Conservation (phyloP, 2,797 vertebrate genomes). For the Pseudochirops corinnae region DNA sequence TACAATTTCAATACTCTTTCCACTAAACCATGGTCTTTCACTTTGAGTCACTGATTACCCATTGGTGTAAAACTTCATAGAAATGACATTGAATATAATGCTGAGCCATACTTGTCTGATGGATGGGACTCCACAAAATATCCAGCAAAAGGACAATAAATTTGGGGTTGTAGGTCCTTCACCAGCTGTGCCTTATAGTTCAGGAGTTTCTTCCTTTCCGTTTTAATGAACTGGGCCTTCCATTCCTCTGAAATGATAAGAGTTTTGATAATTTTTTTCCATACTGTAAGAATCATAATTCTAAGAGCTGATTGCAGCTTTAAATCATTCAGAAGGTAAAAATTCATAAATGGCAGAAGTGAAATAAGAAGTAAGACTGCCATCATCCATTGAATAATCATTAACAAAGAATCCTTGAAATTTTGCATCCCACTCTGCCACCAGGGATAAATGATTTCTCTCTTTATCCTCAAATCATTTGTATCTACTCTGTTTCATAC, state of each 20-base stretch:
- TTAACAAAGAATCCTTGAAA: not conserved
- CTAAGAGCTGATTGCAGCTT: not conserved
- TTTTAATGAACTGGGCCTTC: constrained; percentile 88
- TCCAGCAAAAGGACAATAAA: constrained; percentile 89
- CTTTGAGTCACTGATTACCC: not conserved
- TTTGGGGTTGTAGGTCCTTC: constrained; percentile 85
- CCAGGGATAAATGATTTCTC: not conserved
- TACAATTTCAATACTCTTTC: not conserved
- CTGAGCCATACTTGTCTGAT: constrained; percentile 86
- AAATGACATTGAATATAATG: not conserved
- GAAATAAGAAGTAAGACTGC: not conserved
- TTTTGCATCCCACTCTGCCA: not conserved
- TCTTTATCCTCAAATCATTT: not conserved
- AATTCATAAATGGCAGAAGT: not conserved
- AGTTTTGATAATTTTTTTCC: not conserved
- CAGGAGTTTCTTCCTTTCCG: constrained; percentile 88
- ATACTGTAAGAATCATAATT: constrained; percentile 17
- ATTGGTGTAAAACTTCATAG: not conserved
- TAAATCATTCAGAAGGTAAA: not conserved
- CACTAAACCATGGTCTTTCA: not conserved
- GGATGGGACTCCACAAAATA: constrained; percentile 91
- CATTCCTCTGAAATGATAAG: constrained; percentile 81
- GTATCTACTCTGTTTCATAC: not conserved
- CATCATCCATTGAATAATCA: not conserved
- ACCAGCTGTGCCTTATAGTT: constrained; percentile 88